Evolutionary conservation across 2,113 vertebrate genomes (phyloP).

Genomic region (Nannospalax galili): DNA sequence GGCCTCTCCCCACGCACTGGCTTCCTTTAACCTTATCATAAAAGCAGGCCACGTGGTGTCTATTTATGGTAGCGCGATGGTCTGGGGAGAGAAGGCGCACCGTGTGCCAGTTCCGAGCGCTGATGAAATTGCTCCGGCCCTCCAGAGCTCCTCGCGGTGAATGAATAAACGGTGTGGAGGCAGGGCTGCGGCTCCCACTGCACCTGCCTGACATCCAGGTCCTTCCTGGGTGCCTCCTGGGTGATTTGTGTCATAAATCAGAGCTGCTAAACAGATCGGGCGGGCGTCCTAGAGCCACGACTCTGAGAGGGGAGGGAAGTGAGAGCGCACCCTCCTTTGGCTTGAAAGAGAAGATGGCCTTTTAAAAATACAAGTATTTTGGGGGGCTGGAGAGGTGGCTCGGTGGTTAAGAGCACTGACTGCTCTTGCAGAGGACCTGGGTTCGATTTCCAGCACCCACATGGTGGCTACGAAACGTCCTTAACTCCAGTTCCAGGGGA

Average conservation of each 20-base stretch:
- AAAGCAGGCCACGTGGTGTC: constrained; percentile 54
- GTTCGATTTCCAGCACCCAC: too few relatives aligned
- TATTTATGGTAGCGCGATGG: constrained; percentile 41
- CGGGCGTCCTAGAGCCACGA: background rate
- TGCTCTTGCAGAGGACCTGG: too few relatives aligned
- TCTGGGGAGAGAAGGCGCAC: constrained; percentile 28
- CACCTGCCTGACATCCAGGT: background rate
- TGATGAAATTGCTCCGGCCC: constrained; percentile 29
- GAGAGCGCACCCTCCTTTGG: background rate
- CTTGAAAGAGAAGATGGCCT: background rate
- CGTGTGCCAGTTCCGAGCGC: background rate
- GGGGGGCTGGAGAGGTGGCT: too few relatives aligned
- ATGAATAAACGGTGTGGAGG: constrained; percentile 34
- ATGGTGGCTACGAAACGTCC: too few relatives aligned
- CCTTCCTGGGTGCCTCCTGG: background rate
- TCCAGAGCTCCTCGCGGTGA: background rate
- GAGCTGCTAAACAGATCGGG: background rate
- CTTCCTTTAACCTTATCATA: constrained; percentile 57
- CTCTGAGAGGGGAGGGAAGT: background rate
- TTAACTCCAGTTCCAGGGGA: too few relatives aligned
- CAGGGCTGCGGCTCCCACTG: background rate
- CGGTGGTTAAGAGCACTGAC: too few relatives aligned
- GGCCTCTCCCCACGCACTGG: background rate
- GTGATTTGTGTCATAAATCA: background rate
- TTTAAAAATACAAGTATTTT: background rate